phyloP scores from a whole-genome alignment of 2,888 invertebrate genomes.

The Cephus pygmeus region DNA sequence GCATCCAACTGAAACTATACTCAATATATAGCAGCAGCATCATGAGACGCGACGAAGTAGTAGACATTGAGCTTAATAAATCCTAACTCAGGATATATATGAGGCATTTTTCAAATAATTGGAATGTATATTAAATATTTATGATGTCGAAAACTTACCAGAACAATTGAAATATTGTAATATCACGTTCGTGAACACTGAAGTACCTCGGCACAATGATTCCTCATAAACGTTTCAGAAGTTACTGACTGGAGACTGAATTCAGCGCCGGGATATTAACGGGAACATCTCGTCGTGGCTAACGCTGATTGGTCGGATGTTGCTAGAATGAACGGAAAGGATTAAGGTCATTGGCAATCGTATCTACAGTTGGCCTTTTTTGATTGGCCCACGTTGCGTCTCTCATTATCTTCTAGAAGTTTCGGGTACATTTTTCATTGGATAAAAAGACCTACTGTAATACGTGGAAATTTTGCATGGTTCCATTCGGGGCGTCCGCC shows the following conservation, averaged over 20 bases:
- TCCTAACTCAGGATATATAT: background rate
- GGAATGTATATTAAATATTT: background rate
- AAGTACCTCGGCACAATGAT: background rate
- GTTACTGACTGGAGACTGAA: constrained; percentile 53
- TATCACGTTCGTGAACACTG: background rate
- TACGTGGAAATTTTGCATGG: constrained; percentile 13
- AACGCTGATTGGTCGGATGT: constrained; percentile 69
- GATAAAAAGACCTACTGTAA: background rate
- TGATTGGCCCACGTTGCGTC: constrained; percentile 77
- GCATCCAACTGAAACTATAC: background rate
- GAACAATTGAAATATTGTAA: background rate
- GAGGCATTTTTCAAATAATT: background rate
- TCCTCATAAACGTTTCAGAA: constrained; percentile 37
- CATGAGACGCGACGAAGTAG: background rate
- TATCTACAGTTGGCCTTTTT: constrained; percentile 70
- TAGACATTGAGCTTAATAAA: background rate
- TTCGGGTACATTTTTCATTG: constrained; percentile 14
- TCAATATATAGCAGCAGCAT: background rate
- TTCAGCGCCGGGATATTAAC: constrained; percentile 58
- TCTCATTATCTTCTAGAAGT: constrained; percentile 13
- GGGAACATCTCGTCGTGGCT: constrained; percentile 71
- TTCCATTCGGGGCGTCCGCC: background rate
- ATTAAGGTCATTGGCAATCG: constrained; percentile 68
- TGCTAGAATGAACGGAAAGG: constrained; percentile 57
- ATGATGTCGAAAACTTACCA: background rate